Base-by-base conservation (phyloP, 64 coral and sea anemone genomes). In the Stichodactyla mertensii region DNA sequence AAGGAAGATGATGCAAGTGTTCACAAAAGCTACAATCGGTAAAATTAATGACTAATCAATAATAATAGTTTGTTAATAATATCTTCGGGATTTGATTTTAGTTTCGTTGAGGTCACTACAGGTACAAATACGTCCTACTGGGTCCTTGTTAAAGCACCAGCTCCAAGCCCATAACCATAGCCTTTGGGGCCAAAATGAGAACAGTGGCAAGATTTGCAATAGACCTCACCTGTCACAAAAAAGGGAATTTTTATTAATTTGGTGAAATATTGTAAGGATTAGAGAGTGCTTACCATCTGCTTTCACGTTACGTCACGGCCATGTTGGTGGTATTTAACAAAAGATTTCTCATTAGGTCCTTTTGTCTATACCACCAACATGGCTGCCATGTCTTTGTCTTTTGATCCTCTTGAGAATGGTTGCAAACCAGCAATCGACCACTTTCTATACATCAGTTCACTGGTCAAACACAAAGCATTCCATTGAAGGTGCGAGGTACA, bases 141-240 rank as follows among this genome's bases (percentile, higher is more conserved):
- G 53, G 85, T 92, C 16, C 90, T 54, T 13, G 90, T 87, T 10
- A 92, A 19, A 11, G 85, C 90, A 15, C 90, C 90, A 71, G 90
- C 85, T 22, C 85, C 90, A 5, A 82, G 81, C 18, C 90, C 90
- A 61, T 55, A 92, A 0, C 90, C 90, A 16, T 92, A 92, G 31
- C 90, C 90, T 74, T 92, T 92, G 16, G 85, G 77, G 2, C 90
- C 90, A 87, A 87, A 91, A 2, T 74, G 59, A 52, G 7, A n/a
- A 22, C 90, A 85, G 66, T 92, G 66, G 16, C 90, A 92, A 31
- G 85, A 66, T 53, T 87, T 92, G 85, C 90, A 92, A 61, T 92
- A 92, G 10, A 92, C 77, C 52, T 87, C 61, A 77, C 64, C 90
- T 92, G n/a, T 51, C 16, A 89, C 23, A 83, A 27, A 69, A 28